Percentiles rank a stretch among this genome's conserved stretches.
Conservation (phyloP, 2,113 vertebrate genomes). For the Cochlearius cochlearius region DNA sequence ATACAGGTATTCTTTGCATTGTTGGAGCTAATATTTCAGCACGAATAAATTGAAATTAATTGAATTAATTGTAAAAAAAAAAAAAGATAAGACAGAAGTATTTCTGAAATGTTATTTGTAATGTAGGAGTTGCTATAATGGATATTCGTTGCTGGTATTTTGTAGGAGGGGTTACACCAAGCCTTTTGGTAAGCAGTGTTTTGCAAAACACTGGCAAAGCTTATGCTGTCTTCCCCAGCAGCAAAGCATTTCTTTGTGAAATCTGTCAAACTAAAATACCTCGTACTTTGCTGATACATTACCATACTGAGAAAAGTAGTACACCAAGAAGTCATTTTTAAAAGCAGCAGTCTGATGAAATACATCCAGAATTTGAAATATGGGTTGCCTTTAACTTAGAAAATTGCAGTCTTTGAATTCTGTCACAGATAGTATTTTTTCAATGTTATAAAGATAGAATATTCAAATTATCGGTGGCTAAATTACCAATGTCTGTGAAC, state of each 20-base stretch:
- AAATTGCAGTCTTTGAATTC: background rate
- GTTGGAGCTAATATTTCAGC: background rate
- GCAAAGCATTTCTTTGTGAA: slow-evolving; percentile 17
- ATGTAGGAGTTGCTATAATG: background rate
- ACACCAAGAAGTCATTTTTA: background rate
- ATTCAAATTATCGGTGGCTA: background rate
- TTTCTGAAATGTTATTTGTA: background rate
- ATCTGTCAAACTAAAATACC: slow-evolving; percentile 36
- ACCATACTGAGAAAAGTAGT: slow-evolving; percentile 6
- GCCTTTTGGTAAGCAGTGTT: slow-evolving; percentile 14
- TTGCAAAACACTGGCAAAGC: slow-evolving; percentile 20
- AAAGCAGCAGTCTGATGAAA: slow-evolving; percentile 3
- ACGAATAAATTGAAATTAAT: background rate
- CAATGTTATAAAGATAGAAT: background rate
- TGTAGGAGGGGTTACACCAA: background rate
- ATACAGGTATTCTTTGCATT: background rate
- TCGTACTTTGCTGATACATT: background rate
- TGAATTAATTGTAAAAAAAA: background rate
- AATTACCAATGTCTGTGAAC: background rate
- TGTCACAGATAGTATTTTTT: background rate
- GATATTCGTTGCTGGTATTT: background rate
- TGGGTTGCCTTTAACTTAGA: background rate
- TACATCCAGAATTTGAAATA: background rate
- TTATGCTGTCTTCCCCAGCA: background rate
- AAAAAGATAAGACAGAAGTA: background rate